These are phyloP conservation scores for Drosophila punjabiensis DNA, from an alignment of 1,140 invertebrate species.

Conservation along the genomic window DNA sequence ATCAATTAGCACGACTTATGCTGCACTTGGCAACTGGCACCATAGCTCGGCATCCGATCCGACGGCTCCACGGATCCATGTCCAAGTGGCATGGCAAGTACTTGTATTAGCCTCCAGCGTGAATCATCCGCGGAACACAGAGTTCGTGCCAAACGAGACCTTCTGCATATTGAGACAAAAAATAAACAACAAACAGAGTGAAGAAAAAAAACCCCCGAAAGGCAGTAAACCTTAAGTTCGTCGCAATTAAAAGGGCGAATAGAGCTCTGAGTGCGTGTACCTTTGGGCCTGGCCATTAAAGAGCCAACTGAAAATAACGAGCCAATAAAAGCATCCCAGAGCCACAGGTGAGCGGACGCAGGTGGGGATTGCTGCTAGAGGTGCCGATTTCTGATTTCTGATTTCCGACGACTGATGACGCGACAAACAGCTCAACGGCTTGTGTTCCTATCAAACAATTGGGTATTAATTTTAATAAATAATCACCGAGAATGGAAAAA, in stretches of 20 bases:
- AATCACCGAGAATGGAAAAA: slow-evolving; percentile 74
- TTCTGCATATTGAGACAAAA: slow-evolving; percentile 69
- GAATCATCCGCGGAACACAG: slow-evolving; percentile 65
- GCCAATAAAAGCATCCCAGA: slow-evolving; percentile 72
- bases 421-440: slow-evolving; percentile 50
- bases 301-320: slow-evolving; percentile 72
- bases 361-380: slow-evolving; percentile 31
- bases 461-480: slow-evolving; percentile 83
- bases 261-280: slow-evolving; percentile 48
- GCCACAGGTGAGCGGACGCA: slow-evolving; percentile 43
- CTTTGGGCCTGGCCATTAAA: slow-evolving; percentile 56
- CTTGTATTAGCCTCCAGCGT: slow-evolving; percentile 65
- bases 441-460: slow-evolving; percentile 74
- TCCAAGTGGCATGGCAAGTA: slow-evolving; percentile 51
- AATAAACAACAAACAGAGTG: slow-evolving; percentile 24
- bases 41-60: slow-evolving; percentile 9
- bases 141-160: slow-evolving; percentile 81
- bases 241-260: slow-evolving; percentile 76
- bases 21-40: slow-evolving; percentile 66
- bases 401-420: slow-evolving; percentile 62
- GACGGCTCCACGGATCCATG: slow-evolving; percentile 55
- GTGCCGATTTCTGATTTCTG: slow-evolving; percentile 15
- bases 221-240: slow-evolving; percentile 53
- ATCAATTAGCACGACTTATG: slow-evolving; percentile 83
- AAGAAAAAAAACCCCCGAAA: slow-evolving; percentile 14